Evolutionary conservation across 2,113 vertebrate species (phyloP).

Genomic region (Notiomystis cincta): DNA sequence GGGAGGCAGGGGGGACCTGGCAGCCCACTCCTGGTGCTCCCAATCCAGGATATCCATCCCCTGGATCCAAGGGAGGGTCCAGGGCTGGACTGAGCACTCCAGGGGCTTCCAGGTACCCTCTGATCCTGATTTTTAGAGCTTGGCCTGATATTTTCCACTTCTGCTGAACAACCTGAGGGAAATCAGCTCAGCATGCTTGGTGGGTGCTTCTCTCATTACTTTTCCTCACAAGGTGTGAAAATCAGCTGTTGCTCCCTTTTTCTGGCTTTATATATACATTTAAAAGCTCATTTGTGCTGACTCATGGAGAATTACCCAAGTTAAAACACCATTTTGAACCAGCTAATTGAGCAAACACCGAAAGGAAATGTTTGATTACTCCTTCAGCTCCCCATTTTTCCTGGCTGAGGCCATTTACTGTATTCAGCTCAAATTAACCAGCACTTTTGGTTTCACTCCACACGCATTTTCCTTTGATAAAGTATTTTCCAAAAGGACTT

Average conservation of each 20-base stretch:
- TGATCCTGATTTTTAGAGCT: background rate
- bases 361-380: conserved; percentile 39
- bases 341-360: background rate
- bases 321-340: background rate
- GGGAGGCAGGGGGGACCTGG: accelerated
- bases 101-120: background rate
- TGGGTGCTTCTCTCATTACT: background rate
- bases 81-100: background rate
- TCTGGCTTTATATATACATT: background rate
- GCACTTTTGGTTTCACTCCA: background rate
- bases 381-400: conserved; percentile 30
- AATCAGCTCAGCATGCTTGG: accelerated
- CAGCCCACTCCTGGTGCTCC: background rate
- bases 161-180: background rate
- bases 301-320: background rate
- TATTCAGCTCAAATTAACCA: background rate
- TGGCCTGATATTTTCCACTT: background rate
- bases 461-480: background rate
- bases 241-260: background rate
- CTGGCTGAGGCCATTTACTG: conserved; percentile 13
- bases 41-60: accelerated
- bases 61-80: no score
- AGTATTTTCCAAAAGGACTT: conserved; percentile 2
- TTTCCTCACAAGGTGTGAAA: background rate
- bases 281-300: background rate